Evolutionary conservation across 2,797 vertebrate species (phyloP), one percentile per base, ranked within the genome.

Genomic region (Myotis myotis): DNA sequence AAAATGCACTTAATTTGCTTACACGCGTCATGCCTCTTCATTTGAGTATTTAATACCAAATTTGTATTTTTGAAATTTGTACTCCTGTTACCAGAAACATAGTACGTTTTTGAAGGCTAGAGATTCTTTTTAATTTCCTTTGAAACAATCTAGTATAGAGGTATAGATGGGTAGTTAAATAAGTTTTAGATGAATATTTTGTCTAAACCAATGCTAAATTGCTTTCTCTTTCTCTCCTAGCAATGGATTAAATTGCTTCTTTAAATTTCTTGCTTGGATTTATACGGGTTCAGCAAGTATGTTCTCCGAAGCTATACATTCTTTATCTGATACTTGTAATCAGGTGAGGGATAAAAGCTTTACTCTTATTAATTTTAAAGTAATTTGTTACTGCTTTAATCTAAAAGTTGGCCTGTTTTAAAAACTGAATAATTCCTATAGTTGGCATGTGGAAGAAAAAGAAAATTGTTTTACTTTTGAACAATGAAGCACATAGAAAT

Each of bases 271-370:
- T 98, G 99, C 99, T 11, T 99, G 99, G 99, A 98, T 99, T 98
- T 99, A 99, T 98, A 99, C 99, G 0, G 99, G 99, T 96, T 99
- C 99, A 93, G 99, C 99, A 55, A 99, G 99, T 98, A 99, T 99
- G 99, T 99, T 99, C 98, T 99, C 99, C 6, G 99, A 99, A 98
- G 99, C 99, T 96, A 99, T 99, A 97, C 99, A 99, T 97, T 99
- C 99, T 93, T 98, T 99, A 98, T 99, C 99, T 41, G 99, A 99
- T 98, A 99, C 99, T 87, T 99, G 99, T 97, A 99, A 99, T 98
- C 99, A 99, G 98, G 99, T 99, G 80, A 98, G 98, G 62, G 25
- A 44, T 70, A 49, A 83, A 91, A 76, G 78, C 4, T 87, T 96
- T 83, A 68, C 64, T 76, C 60, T 93, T 80, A 68, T 0, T 89